Evolutionary conservation across 1,140 invertebrate species (phyloP), one percentile per base, ranked within the genome.

Genomic region (Colletes latitarsis): DNA sequence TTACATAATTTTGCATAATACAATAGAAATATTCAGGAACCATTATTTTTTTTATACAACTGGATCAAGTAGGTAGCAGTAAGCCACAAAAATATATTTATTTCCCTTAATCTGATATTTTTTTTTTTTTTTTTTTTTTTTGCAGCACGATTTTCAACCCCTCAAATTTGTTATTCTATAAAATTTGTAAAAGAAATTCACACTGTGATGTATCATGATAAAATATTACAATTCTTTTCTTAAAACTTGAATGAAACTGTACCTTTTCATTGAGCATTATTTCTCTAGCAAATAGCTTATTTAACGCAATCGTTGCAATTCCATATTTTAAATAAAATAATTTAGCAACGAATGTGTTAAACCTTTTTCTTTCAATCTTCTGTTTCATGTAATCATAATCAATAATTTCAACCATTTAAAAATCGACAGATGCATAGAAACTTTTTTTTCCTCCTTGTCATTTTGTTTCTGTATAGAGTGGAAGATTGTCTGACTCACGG

Each of bases 51-150:
- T 79, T 73, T 79, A 64, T 64, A 73, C 60, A 73, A 15, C 43
- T 73, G 49, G 39, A 73, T 79, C 30, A 19, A 69, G 17, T 72
- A 73, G 21, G 58, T 41, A 73, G 68, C 77, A 43, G 70, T 41
- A 64, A 79, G 77, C 60, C 77, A 79, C 53, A 79, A 79, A 79
- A 79, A 79, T 79, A 79, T 79, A 79, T 73, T 79, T 53, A 79
- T 73, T 73, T 43, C 49, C 41, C 60, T 79, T 55, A 66, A 79
- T 73, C 14, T 78, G 49, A 79, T 79, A 66, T 66, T 14, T 73
- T 73, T 30, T 41, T 21, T 77, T 41, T 21, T 77, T 30, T 30
- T 30, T 79, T 64, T 66, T 14, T 73, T 79, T 30, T 41, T 21
- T 77, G 64, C 43, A 63, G 43, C 58, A 63, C 77, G 46, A 77